Evolutionary conservation across 2,888 invertebrate species (phyloP).

Genomic region (Euzetes globulus): DNA sequence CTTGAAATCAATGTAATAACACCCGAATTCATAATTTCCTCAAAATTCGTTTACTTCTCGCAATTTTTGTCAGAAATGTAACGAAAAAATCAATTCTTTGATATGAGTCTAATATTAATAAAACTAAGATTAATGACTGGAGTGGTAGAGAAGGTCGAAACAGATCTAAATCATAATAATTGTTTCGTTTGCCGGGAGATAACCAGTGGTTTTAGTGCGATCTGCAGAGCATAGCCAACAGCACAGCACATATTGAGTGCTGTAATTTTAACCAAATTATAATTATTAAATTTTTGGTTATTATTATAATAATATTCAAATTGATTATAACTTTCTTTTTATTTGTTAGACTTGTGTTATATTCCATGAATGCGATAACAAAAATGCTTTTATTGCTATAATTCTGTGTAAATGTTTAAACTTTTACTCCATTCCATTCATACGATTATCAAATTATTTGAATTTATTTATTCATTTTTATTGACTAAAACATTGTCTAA

Average conservation of each 20-base stretch:
- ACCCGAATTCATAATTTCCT: too few relatives aligned
- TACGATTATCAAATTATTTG: background rate
- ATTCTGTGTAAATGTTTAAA: background rate
- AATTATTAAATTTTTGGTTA: background rate
- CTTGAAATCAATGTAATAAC: background rate
- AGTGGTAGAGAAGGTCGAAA: background rate
- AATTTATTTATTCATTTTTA: too few relatives aligned
- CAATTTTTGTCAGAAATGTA: too few relatives aligned
- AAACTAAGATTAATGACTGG: conserved; percentile 12
- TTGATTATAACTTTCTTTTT: background rate
- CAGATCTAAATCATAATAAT: conserved; percentile 17
- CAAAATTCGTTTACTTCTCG: too few relatives aligned
- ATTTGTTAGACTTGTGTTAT: background rate
- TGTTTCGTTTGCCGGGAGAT: background rate
- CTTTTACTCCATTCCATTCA: background rate
- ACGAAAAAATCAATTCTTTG: background rate
- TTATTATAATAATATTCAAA: background rate
- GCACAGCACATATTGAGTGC: background rate
- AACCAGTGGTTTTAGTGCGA: background rate
- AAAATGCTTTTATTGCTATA: background rate
- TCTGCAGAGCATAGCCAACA: background rate
- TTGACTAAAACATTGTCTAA: too few relatives aligned
- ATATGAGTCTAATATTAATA: background rate
- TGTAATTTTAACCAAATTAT: background rate
- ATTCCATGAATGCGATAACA: background rate